These are phyloP conservation scores for Octonoba sinensis DNA, from an alignment of 2,888 invertebrate genomes.

Conservation along the genomic window DNA sequence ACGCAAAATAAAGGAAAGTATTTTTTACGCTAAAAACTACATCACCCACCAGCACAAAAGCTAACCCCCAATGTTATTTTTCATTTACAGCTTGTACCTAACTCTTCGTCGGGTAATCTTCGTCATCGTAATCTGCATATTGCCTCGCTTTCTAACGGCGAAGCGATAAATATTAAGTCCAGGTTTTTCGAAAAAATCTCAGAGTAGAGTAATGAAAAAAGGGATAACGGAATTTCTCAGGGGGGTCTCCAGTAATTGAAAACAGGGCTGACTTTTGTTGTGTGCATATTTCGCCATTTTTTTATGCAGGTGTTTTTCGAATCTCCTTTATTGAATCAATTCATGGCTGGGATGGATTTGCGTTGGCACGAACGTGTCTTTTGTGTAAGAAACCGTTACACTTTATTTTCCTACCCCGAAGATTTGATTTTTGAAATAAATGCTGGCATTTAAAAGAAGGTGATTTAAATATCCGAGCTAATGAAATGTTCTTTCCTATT, in stretches of 20 bases:
- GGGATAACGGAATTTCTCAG: slow-evolving; percentile 34
- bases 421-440: no score
- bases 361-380: no score
- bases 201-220: slow-evolving; percentile 36
- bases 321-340: no score
- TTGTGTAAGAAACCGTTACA: no score
- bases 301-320: no score
- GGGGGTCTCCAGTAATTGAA: slow-evolving; percentile 47
- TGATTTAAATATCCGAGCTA: no score
- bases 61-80: slow-evolving; percentile 1
- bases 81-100: neutral
- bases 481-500: no score
- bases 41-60: no score
- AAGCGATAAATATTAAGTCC: slow-evolving; percentile 40
- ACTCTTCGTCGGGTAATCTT: slow-evolving; percentile 9
- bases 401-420: no score
- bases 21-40: no score
- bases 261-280: slow-evolving; percentile 42
- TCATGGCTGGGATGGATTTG: no score
- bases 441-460: no score
- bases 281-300: slow-evolving; percentile 37
- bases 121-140: slow-evolving; percentile 42
- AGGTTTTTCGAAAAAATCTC: slow-evolving; percentile 31
- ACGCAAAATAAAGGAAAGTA: neutral
- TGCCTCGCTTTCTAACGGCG: slow-evolving; percentile 7